Evolutionary conservation across 2,113 vertebrate species (phyloP).

Genomic region (Cisticola juncidis): DNA sequence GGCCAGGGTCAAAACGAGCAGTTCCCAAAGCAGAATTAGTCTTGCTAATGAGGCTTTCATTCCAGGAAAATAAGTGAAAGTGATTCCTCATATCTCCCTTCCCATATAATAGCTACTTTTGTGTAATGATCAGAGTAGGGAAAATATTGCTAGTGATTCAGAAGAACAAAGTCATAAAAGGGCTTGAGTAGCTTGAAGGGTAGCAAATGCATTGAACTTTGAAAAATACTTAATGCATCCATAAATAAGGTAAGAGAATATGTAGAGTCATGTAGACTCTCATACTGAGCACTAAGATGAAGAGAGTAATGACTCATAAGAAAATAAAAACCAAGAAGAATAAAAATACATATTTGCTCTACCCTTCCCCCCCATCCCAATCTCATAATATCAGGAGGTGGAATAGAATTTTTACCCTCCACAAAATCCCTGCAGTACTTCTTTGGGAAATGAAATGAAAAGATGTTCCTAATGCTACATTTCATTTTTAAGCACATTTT

Average conservation of each 20-base stretch:
- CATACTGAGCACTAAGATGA: neutral
- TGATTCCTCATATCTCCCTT: neutral
- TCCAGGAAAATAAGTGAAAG: slow-evolving; percentile 22
- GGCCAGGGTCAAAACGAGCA: slow-evolving; percentile 1
- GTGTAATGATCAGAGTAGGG: neutral
- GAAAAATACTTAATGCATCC: slow-evolving; percentile 40
- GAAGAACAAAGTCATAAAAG: slow-evolving; percentile 47
- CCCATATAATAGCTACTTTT: slow-evolving; percentile 17
- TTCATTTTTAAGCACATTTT: neutral
- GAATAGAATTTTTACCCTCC: neutral
- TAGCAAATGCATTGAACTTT: slow-evolving; percentile 33
- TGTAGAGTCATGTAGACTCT: neutral
- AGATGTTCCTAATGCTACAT: neutral
- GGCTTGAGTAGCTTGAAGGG: slow-evolving; percentile 25
- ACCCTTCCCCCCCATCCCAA: accelerated
- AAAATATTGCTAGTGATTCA: slow-evolving; percentile 35
- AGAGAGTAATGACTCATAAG: neutral
- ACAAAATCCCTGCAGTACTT: neutral
- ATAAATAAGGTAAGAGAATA: slow-evolving; percentile 48
- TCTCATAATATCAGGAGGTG: neutral
- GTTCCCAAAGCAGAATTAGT: slow-evolving; percentile 9
- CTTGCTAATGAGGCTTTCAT: slow-evolving; percentile 44
- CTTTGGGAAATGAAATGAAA: neutral
- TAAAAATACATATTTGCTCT: neutral
- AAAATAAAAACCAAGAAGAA: neutral